These are phyloP conservation scores for Lepidochrysops patricia DNA, from an alignment of 2,888 invertebrate genomes.

Conservation along the genomic window DNA sequence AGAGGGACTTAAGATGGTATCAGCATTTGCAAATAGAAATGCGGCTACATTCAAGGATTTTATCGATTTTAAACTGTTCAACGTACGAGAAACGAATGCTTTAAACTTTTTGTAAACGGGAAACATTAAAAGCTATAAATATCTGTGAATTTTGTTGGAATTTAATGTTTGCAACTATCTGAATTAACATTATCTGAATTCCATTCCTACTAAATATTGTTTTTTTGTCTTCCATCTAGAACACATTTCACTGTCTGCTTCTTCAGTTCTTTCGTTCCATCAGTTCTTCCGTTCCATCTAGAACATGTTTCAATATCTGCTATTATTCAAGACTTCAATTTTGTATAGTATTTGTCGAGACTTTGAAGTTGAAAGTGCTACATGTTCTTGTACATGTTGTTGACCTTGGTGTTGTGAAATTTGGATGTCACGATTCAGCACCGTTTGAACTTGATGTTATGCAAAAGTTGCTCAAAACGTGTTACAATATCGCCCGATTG, in stretches of 20 bases:
- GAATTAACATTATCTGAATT: not conserved
- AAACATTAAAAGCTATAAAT: not conserved
- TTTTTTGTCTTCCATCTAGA: not conserved
- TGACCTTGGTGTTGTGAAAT: conserved; percentile 10
- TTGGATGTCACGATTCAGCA: conserved; percentile 13
- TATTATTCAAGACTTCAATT: no score
- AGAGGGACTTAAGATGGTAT: not conserved
- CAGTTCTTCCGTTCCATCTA: no score
- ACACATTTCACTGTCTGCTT: no score
- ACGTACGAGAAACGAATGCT: not conserved
- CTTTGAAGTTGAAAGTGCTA: not conserved
- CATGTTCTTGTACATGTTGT: not conserved
- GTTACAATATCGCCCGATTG: conserved; percentile 14
- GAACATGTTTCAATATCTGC: no score
- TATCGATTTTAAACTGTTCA: not conserved
- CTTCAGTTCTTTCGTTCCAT: no score
- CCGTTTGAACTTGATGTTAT: conserved; percentile 15
- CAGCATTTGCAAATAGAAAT: not conserved
- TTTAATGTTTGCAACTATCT: not conserved
- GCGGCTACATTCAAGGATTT: no score
- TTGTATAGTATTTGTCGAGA: not conserved
- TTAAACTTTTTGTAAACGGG: not conserved
- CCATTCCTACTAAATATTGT: not conserved
- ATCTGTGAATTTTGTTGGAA: not conserved
- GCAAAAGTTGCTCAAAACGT: conserved; percentile 15